Conservation (phyloP, 2,797 vertebrate genomes). For the Tokudaia muenninki region DNA sequence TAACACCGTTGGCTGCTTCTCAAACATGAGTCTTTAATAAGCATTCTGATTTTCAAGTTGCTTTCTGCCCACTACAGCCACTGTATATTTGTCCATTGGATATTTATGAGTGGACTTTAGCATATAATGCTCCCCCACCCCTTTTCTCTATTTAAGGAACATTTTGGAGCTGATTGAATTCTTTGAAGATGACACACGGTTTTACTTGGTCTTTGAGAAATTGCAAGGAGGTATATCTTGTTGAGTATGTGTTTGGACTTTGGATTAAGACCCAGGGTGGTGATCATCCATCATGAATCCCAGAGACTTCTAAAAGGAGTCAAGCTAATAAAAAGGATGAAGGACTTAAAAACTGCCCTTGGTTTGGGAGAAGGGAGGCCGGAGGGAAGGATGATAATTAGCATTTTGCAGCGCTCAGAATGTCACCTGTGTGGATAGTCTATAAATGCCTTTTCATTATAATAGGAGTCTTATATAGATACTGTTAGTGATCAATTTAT, state of each 20-base stretch:
- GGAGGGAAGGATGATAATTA: constrained; percentile 81
- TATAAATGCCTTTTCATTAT: constrained; percentile 76
- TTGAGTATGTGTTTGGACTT: constrained; percentile 78
- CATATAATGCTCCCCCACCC: constrained; percentile 30
- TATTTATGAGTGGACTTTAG: constrained; percentile 74
- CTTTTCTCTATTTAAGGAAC: constrained; percentile 90
- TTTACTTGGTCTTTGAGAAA: constrained; percentile 99
- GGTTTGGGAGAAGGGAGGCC: constrained; percentile 81
- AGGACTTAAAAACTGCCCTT: constrained; percentile 85
- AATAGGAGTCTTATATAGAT: constrained; percentile 71
- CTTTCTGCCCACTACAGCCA: constrained; percentile 71
- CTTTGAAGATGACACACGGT: constrained; percentile 96
- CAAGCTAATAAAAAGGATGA: constrained; percentile 80
- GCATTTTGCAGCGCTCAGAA: constrained; percentile 79
- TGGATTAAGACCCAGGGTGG: constrained; percentile 70
- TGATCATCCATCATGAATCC: constrained; percentile 82
- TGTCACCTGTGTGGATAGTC: constrained; percentile 69
- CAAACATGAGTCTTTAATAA: constrained; percentile 73
- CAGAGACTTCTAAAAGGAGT: constrained; percentile 81
- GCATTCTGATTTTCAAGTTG: constrained; percentile 78
- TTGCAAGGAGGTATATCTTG: constrained; percentile 94
- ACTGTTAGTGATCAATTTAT: constrained; percentile 72
- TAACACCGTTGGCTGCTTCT: constrained; percentile 80
- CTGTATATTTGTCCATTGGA: constrained; percentile 68
- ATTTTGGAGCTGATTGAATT: constrained; percentile 98